Conservation (phyloP, 2,113 vertebrate species). For the Etia nguti region DNA sequence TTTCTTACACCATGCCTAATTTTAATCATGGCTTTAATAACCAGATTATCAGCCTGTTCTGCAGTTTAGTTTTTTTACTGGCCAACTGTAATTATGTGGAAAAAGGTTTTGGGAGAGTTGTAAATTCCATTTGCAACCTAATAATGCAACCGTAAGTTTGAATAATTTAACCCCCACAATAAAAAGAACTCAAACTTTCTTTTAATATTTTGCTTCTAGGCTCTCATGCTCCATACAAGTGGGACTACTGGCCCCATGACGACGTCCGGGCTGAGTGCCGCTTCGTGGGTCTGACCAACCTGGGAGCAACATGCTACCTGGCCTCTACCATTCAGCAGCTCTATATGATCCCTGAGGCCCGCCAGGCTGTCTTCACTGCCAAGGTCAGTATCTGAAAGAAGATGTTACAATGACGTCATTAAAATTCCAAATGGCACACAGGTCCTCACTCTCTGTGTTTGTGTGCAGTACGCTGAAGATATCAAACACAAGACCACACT, state of each 20-base stretch:
- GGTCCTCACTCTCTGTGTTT: background rate
- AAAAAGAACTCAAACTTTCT: background rate
- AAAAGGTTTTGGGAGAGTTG: background rate
- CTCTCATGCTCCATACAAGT: slow-evolving; percentile 97
- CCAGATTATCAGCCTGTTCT: background rate
- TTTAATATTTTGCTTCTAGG: slow-evolving; percentile 56
- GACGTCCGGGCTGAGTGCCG: slow-evolving; percentile 95
- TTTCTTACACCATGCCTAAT: background rate
- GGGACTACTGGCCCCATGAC: slow-evolving; percentile 99
- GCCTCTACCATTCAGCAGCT: slow-evolving; percentile 98
- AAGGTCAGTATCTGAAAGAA: slow-evolving; percentile 74
- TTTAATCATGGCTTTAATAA: background rate
- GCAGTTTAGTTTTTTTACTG: background rate
- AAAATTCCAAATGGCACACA: background rate
- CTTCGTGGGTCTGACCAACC: slow-evolving; percentile 95
- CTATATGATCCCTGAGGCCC: slow-evolving; percentile 97
- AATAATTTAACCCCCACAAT: background rate
- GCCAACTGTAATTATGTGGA: background rate
- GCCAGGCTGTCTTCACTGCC: slow-evolving; percentile 96
- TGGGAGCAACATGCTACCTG: slow-evolving; percentile 96
- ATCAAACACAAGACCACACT: slow-evolving; percentile 99
- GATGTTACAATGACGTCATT: fast-evolving
- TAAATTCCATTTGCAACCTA: background rate
- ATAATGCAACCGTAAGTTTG: background rate
- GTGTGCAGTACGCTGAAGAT: slow-evolving; percentile 89